Percentiles rank a stretch among this genome's conserved stretches.
These are phyloP conservation scores for Trichacis sp. DNA, from an alignment of 2,888 invertebrate species.

Conservation along the genomic window DNA sequence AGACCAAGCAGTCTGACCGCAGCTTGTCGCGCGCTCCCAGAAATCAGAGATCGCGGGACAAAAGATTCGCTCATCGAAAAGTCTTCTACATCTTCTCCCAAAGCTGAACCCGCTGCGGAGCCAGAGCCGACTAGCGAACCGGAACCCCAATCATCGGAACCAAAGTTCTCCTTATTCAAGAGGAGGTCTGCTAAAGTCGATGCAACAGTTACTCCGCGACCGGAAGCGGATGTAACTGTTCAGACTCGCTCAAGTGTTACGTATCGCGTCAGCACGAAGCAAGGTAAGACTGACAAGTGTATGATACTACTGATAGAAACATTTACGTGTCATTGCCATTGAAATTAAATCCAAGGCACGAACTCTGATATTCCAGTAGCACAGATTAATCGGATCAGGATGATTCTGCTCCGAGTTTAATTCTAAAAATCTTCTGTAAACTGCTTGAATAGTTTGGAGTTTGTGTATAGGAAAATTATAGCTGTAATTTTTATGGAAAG, in stretches of 20 bases:
- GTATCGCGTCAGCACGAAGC: constrained; percentile 79
- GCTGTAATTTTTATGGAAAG: too few species aligned
- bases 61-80: constrained; percentile 55
- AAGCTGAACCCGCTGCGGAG: constrained; percentile 63
- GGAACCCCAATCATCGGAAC: constrained; percentile 61
- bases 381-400: too few species aligned
- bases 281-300: constrained; percentile 64
- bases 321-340: background rate
- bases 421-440: background rate
- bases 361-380: too few species aligned
- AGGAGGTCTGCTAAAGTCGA: constrained; percentile 62
- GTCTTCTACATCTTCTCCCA: constrained; percentile 68
- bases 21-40: constrained; percentile 85
- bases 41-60: constrained; percentile 69
- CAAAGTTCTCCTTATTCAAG: constrained; percentile 58
- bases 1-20: constrained; percentile 81
- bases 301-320: constrained; percentile 8
- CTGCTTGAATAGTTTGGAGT: too few species aligned
- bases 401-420: background rate
- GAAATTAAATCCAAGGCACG: background rate
- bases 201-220: constrained; percentile 49
- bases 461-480: too few species aligned
- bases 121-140: constrained; percentile 65
- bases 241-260: constrained; percentile 79
- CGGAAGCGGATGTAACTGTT: constrained; percentile 75